A percentile compares a stretch with the other conserved stretches of the same genome.
phyloP scores from a whole-genome alignment of 2,888 invertebrate species.

The Leptopterna dolabrata region DNA sequence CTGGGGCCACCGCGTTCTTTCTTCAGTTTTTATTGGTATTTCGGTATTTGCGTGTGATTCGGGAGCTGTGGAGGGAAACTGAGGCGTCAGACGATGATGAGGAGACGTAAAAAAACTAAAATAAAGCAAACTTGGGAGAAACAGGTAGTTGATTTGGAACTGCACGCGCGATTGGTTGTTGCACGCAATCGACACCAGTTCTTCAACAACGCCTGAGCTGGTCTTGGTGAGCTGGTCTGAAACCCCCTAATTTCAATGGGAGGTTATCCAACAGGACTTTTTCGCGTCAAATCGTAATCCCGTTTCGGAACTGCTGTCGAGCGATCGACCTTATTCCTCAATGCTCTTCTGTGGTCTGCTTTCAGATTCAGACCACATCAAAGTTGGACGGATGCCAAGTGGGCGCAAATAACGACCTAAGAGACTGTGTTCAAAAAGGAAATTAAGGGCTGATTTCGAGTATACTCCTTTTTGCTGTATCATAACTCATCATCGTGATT shows the following conservation, averaged over 20 bases:
- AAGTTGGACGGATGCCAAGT: no score
- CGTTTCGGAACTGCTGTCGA: background rate
- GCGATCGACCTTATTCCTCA: background rate
- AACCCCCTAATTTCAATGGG: background rate
- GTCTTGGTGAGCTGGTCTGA: background rate
- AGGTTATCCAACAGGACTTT: background rate
- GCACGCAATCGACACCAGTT: background rate
- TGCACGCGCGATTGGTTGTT: background rate
- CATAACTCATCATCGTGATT: no score
- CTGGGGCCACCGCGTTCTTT: background rate
- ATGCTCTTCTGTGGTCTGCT: no score
- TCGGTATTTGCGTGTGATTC: background rate
- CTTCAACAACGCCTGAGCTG: background rate
- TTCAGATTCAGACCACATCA: no score
- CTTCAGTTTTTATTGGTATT: background rate
- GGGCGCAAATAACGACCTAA: no score
- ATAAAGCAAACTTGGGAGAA: background rate
- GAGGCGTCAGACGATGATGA: background rate
- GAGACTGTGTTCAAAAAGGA: no score
- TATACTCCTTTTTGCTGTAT: no score
- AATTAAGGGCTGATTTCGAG: no score
- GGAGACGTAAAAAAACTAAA: background rate
- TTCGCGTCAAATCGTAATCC: background rate
- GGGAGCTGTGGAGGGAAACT: background rate
- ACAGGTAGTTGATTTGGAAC: background rate